Percentiles rank a stretch among this genome's conserved stretches.
Conservation (phyloP, 2,113 vertebrate species). For the Pampusana beccarii region DNA sequence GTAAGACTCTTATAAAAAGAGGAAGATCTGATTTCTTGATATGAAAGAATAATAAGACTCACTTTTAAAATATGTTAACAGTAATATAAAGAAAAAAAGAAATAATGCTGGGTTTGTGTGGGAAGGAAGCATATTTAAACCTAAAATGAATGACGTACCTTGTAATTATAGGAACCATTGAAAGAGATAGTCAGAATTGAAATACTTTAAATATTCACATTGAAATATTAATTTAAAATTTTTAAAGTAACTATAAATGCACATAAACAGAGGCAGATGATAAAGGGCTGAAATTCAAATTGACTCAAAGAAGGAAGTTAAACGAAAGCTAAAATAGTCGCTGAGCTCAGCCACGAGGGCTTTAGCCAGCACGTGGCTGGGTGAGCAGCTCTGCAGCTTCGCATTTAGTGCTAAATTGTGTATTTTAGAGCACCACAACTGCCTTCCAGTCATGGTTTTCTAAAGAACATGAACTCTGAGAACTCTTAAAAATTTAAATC, state of each 20-base stretch:
- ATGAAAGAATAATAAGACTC: not conserved
- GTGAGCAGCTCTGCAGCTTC: not conserved
- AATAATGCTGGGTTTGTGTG: conserved; percentile 57
- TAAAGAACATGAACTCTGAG: not conserved
- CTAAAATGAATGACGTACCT: conserved; percentile 45
- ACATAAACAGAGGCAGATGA: conserved; percentile 19
- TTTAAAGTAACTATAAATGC: not conserved
- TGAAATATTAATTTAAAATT: not conserved
- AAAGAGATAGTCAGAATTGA: conserved; percentile 63
- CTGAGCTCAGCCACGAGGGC: not conserved
- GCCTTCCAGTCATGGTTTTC: not conserved
- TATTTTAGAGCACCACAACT: not conserved
- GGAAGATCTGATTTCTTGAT: not conserved
- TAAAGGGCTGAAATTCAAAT: conserved; percentile 7
- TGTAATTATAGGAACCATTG: conserved; percentile 44
- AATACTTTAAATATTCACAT: conserved; percentile 10
- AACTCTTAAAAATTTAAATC: not conserved
- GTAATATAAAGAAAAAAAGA: not conserved
- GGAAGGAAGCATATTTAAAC: conserved; percentile 58
- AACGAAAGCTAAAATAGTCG: not conserved
- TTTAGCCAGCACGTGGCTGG: not conserved
- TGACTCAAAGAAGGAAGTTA: not conserved
- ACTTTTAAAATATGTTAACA: not conserved
- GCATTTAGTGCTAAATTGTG: accelerated
- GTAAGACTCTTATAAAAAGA: not conserved